Evolutionary conservation across 1,140 invertebrate genomes (phyloP).

Genomic region (Ceratina calcarata): DNA sequence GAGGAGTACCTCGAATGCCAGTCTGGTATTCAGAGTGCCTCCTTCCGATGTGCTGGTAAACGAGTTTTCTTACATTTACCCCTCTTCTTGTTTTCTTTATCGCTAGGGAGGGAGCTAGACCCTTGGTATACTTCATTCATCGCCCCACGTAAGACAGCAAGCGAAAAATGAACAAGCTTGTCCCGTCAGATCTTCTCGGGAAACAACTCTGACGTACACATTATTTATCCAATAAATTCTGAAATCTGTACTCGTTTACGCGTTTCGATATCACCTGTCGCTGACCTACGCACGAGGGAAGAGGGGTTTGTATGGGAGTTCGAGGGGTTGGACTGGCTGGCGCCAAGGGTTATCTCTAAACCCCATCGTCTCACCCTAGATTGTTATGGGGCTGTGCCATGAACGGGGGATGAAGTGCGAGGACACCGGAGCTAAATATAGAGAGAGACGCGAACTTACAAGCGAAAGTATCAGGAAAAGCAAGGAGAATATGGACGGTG

Average conservation of each 20-base stretch:
- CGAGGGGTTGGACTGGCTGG: constrained; percentile 67
- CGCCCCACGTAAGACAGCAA: too few relatives aligned
- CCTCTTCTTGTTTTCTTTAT: constrained; percentile 2
- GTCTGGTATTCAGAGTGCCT: constrained; percentile 5
- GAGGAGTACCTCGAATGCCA: constrained; percentile 14
- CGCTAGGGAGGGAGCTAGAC: too few relatives aligned
- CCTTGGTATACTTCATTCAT: neutral
- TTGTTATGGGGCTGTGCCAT: constrained; percentile 61
- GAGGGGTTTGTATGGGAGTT: constrained; percentile 6
- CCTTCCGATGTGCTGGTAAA: constrained; percentile 22
- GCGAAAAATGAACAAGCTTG: neutral
- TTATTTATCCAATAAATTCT: too few relatives aligned
- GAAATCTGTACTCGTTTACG: too few relatives aligned
- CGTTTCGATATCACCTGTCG: constrained; percentile 22
- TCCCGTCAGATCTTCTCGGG: neutral
- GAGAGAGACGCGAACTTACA: neutral
- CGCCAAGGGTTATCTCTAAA: constrained; percentile 72
- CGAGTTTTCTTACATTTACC: constrained; percentile 38
- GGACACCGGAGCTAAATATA: neutral
- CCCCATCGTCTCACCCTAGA: constrained; percentile 66
- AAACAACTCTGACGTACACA: too few relatives aligned
- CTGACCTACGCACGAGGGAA: neutral
- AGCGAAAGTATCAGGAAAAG: neutral
- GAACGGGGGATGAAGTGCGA: constrained; percentile 11
- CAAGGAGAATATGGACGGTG: neutral